Evolutionary conservation across 1,140 invertebrate species (phyloP).

Genomic region (Yoshiicerus persimilis): DNA sequence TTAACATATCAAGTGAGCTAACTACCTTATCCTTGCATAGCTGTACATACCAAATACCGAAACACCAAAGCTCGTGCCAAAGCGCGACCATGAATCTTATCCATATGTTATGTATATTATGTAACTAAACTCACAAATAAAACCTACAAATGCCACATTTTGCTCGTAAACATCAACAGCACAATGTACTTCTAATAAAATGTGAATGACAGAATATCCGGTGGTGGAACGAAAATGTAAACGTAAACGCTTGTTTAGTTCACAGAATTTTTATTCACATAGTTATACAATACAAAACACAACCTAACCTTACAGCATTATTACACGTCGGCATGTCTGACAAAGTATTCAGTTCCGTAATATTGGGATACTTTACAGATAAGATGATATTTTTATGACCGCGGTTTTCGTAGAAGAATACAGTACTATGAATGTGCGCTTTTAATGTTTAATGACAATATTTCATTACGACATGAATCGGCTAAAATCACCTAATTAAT

Average conservation of each 20-base stretch:
- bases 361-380: no score
- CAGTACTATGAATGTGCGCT: no score
- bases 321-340: no score
- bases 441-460: no score
- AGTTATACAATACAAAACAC: no score
- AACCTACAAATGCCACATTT: background rate
- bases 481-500: no score
- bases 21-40: background rate
- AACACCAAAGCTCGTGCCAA: background rate
- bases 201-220: background rate
- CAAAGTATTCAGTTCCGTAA: no score
- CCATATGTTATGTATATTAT: background rate
- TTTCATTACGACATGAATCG: no score
- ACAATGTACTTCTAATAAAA: background rate
- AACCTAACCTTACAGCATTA: no score
- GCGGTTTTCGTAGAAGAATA: no score
- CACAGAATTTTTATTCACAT: no score
- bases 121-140: background rate
- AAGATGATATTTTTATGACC: no score
- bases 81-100: background rate
- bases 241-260: background rate
- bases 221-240: background rate
- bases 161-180: constrained; percentile 2
- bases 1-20: background rate
- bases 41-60: background rate